phyloP scores from a whole-genome alignment of 2,113 vertebrate species.

The Pampusana beccarii region DNA sequence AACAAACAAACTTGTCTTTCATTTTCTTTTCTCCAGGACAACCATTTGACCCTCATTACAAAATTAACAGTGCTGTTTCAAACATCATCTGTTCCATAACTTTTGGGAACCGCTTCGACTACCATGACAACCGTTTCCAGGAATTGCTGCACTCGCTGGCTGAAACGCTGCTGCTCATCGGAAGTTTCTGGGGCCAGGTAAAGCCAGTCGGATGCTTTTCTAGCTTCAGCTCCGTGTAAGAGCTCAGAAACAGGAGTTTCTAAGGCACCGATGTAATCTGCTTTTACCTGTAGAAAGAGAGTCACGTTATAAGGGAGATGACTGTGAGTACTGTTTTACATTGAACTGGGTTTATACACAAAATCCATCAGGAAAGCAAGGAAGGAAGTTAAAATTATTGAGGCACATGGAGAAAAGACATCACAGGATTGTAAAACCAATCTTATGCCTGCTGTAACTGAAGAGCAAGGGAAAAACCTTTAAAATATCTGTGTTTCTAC shows the following conservation, averaged over 20 bases:
- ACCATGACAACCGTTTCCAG: conserved; percentile 80
- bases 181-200: conserved; percentile 70
- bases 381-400: background rate
- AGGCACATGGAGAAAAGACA: background rate
- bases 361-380: background rate
- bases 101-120: conserved; percentile 89
- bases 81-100: conserved; percentile 85
- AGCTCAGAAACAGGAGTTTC: background rate
- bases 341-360: background rate
- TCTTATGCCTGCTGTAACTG: background rate
- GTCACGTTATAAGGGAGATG: background rate
- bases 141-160: conserved; percentile 79
- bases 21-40: conserved; percentile 67
- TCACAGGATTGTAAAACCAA: background rate
- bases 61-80: conserved; percentile 80
- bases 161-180: conserved; percentile 62
- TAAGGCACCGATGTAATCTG: background rate
- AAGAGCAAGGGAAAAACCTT: background rate
- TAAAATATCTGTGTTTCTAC: background rate
- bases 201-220: background rate
- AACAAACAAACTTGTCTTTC: background rate
- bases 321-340: background rate
- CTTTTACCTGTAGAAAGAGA: background rate
- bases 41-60: conserved; percentile 76
- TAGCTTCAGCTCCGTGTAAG: background rate